These are phyloP conservation scores for Araneus ventricosus DNA, from an alignment of 1,140 invertebrate species.

Conservation along the genomic window DNA sequence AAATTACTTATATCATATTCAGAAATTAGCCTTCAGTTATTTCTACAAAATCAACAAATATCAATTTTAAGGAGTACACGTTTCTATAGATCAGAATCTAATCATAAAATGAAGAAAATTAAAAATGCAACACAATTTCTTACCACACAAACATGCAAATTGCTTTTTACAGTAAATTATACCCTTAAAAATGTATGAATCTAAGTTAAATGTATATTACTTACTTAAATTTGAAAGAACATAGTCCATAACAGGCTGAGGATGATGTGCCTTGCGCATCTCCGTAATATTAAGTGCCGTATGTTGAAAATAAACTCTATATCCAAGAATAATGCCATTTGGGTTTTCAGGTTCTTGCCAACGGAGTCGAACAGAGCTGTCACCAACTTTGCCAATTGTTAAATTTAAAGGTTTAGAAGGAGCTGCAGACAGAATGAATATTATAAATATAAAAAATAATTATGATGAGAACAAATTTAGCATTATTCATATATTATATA, in stretches of 20 bases:
- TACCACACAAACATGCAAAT: too few relatives aligned
- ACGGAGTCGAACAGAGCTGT: conserved; percentile 87
- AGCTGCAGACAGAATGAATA: conserved; percentile 82
- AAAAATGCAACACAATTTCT: too few relatives aligned
- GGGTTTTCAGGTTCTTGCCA: conserved; percentile 88
- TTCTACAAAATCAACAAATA: too few relatives aligned
- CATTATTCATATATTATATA: too few relatives aligned
- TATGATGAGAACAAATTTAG: conserved; percentile 4
- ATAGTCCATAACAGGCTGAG: conserved; percentile 75
- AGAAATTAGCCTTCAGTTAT: too few relatives aligned
- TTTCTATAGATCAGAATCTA: too few relatives aligned
- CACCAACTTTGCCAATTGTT: conserved; percentile 86
- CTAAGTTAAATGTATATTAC: not conserved
- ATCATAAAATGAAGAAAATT: too few relatives aligned
- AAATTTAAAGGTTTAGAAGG: conserved; percentile 91
- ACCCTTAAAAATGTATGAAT: not conserved
- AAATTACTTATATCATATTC: too few relatives aligned
- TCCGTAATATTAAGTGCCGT: conserved; percentile 76
- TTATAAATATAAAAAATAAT: conserved; percentile 23
- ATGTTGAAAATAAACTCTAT: conserved; percentile 77
- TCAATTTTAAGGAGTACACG: too few relatives aligned
- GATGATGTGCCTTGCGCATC: conserved; percentile 71
- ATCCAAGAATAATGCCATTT: conserved; percentile 82
- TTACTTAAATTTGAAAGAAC: conserved; percentile 76
- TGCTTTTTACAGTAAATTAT: not conserved